Percentiles rank a stretch among this genome's conserved stretches.
Evolutionary conservation across 2,888 invertebrate species (phyloP).

Genomic region (Eueremaeus valkanovi): DNA sequence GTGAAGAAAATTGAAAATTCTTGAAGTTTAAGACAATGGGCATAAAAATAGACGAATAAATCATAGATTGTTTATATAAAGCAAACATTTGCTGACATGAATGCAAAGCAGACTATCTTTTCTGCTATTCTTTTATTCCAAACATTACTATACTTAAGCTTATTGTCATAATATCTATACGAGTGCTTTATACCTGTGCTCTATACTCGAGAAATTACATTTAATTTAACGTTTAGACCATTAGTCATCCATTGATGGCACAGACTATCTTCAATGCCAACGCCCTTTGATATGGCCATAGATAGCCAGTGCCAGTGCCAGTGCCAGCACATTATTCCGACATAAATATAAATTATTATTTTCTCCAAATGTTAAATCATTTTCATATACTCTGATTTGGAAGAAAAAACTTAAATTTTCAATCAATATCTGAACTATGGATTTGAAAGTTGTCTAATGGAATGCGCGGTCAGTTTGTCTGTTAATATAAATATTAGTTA

Average conservation of each 20-base stretch:
- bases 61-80: too few relatives aligned
- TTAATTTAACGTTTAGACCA: conserved; percentile 28
- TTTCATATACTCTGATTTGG: background rate
- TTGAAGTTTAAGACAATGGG: too few relatives aligned
- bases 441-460: background rate
- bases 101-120: too few relatives aligned
- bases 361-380: conserved; percentile 22
- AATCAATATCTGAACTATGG: background rate
- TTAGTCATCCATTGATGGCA: conserved; percentile 28
- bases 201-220: background rate
- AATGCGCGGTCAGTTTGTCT: background rate
- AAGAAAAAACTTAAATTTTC: background rate
- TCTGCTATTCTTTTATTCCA: too few relatives aligned
- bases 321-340: background rate
- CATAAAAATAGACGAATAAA: too few relatives aligned
- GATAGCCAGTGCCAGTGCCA: background rate
- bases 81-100: too few relatives aligned
- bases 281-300: conserved; percentile 31
- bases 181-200: too few relatives aligned
- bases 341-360: conserved; percentile 9
- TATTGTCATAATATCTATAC: conserved; percentile 2
- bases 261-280: conserved; percentile 5
- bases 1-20: too few relatives aligned
- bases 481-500: background rate
- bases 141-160: too few relatives aligned